Evolutionary conservation across 2,113 vertebrate genomes (phyloP).

Genomic region (Orthonyx spaldingii): DNA sequence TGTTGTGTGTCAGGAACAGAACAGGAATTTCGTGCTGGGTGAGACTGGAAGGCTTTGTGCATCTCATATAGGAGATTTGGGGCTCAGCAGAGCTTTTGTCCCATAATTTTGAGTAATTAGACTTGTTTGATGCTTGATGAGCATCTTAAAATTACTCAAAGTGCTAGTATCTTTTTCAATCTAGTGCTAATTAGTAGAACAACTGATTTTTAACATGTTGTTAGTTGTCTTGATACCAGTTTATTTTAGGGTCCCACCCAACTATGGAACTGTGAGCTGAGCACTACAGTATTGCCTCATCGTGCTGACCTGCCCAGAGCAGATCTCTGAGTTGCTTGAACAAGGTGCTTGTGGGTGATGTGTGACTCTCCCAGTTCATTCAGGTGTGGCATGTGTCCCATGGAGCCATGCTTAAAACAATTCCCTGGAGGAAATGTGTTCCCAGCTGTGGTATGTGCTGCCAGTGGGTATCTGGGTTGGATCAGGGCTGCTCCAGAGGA

Average conservation of each 20-base stretch:
- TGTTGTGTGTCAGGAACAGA: background rate
- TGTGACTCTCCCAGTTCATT: background rate
- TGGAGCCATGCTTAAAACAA: background rate
- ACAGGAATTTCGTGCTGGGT: background rate
- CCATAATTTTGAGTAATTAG: background rate
- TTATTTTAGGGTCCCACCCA: background rate
- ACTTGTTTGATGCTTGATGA: background rate
- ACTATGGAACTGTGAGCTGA: background rate
- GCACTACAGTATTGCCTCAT: background rate
- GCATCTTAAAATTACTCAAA: background rate
- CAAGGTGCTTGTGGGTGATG: accelerated
- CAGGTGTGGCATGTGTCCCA: background rate
- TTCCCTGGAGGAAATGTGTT: background rate
- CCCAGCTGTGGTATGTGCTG: background rate
- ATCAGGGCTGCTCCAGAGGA: background rate
- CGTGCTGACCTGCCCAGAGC: background rate
- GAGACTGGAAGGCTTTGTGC: background rate
- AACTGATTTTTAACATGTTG: background rate
- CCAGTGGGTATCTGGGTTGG: accelerated
- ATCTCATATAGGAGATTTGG: accelerated
- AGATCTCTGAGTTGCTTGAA: background rate
- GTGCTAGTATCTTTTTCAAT: background rate
- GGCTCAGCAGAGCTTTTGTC: background rate
- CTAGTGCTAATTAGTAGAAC: background rate
- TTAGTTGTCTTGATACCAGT: background rate